Percentiles rank a stretch among this genome's conserved stretches.
Conservation (phyloP, 92 coral and sea anemone genomes). For the Paragorgia papillata region DNA sequence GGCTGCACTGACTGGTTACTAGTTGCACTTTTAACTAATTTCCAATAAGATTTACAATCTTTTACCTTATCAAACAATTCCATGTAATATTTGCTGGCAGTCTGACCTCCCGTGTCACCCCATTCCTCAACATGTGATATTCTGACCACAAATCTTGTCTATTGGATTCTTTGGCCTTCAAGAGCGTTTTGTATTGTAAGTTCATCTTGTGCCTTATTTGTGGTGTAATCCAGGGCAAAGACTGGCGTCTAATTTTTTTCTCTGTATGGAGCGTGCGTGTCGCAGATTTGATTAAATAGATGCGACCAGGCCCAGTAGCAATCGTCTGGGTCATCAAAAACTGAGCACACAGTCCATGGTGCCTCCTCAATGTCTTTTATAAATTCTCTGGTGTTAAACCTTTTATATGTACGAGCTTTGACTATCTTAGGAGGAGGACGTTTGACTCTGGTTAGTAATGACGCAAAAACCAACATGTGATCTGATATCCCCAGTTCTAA, state of each 20-base stretch:
- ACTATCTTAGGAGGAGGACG: slow-evolving; percentile 48
- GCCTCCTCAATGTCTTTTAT: slow-evolving; percentile 35
- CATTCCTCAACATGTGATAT: slow-evolving; percentile 44
- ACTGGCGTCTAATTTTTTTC: slow-evolving; percentile 48
- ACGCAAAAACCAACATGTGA: slow-evolving; percentile 45
- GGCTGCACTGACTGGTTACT: slow-evolving; percentile 12
- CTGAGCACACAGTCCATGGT: slow-evolving; percentile 48
- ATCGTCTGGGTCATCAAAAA: slow-evolving; percentile 50
- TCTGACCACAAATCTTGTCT: slow-evolving; percentile 44
- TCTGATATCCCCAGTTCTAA: slow-evolving; percentile 40
- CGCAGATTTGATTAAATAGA: slow-evolving; percentile 43
- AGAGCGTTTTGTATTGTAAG: slow-evolving; percentile 34
- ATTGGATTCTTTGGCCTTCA: slow-evolving; percentile 31
- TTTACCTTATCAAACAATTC: slow-evolving; percentile 38
- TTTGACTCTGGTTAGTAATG: slow-evolving; percentile 14
- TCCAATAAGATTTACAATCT: too few relatives aligned
- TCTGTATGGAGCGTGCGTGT: slow-evolving; percentile 38
- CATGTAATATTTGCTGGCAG: slow-evolving; percentile 36
- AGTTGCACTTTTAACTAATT: too few relatives aligned
- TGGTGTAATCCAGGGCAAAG: slow-evolving; percentile 61
- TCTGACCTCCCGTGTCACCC: slow-evolving; percentile 50
- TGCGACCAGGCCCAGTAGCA: slow-evolving; percentile 52
- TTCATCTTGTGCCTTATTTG: slow-evolving; percentile 56
- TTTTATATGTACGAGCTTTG: slow-evolving; percentile 28
- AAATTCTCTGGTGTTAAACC: slow-evolving; percentile 17